Conservation (phyloP, 2,888 invertebrate species). For the Cynaeus angustus region DNA sequence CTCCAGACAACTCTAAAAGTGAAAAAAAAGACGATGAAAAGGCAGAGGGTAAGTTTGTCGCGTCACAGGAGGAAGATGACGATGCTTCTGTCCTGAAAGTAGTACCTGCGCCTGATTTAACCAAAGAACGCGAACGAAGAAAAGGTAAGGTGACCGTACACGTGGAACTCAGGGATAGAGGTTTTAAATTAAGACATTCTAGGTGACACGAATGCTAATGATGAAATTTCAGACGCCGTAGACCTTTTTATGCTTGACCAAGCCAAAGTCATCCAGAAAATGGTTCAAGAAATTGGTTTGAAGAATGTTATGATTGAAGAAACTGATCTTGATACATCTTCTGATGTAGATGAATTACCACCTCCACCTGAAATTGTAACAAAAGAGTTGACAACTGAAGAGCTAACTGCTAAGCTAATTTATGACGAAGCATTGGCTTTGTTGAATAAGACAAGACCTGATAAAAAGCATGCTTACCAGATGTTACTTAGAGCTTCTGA, state of each 20-base stretch:
- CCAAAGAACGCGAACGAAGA: constrained; percentile 67
- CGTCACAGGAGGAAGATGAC: constrained; percentile 63
- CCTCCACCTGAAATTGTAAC: constrained; percentile 72
- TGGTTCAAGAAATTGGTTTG: constrained; percentile 70
- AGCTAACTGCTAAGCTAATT: constrained; percentile 83
- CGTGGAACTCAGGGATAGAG: constrained; percentile 35
- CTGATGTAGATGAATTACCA: constrained; percentile 73
- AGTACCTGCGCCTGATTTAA: constrained; percentile 69
- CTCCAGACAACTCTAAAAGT: constrained; percentile 52
- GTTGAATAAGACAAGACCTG: constrained; percentile 82
- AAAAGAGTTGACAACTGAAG: constrained; percentile 76
- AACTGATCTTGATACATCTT: constrained; percentile 66
- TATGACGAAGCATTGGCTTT: constrained; percentile 83
- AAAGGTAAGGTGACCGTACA: constrained; percentile 61
- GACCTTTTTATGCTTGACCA: constrained; percentile 57
- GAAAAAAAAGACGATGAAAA: constrained; percentile 52
- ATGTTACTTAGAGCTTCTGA: constrained; percentile 87
- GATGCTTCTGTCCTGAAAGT: constrained; percentile 66
- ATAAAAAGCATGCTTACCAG: constrained; percentile 83
- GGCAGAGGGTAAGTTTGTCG: constrained; percentile 63
- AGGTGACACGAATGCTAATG: constrained; percentile 41
- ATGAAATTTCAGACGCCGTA: constrained; percentile 63
- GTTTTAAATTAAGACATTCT: constrained; percentile 35
- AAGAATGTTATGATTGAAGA: constrained; percentile 68
- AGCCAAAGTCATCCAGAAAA: constrained; percentile 71